Evolutionary conservation across 2,888 invertebrate genomes (phyloP).

Genomic region (Hypomecis atomaria): DNA sequence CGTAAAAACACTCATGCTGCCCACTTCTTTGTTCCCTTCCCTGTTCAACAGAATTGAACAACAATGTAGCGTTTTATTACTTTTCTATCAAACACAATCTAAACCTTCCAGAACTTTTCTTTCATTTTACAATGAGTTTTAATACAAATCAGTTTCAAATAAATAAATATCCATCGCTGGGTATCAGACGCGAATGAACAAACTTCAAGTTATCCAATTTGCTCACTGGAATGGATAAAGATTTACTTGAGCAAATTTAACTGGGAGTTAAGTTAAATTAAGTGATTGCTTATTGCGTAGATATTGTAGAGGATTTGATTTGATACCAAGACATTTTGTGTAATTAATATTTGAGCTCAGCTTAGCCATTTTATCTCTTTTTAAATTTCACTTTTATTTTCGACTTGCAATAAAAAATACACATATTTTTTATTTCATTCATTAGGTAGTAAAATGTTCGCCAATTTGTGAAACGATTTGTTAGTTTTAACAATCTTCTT

Average conservation of each 20-base stretch:
- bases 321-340: conserved; percentile 7
- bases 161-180: conserved; percentile 4
- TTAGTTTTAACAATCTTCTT: too few relatives aligned
- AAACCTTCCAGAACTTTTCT: background rate
- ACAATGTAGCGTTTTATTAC: too few relatives aligned
- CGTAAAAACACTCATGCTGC: too few relatives aligned
- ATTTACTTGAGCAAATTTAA: conserved; percentile 35
- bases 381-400: background rate
- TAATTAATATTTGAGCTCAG: background rate
- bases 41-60: too few relatives aligned
- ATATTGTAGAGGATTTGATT: conserved; percentile 19
- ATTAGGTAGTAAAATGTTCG: too few relatives aligned
- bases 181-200: conserved; percentile 27
- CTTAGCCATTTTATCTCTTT: background rate
- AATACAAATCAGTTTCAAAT: conserved; percentile 1
- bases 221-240: conserved; percentile 33
- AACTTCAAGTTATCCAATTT: conserved; percentile 35
- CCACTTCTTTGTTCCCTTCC: too few relatives aligned
- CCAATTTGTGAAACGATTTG: too few relatives aligned
- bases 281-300: conserved; percentile 33
- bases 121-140: background rate
- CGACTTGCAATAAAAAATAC: too few relatives aligned
- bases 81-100: too few relatives aligned
- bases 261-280: conserved; percentile 32
- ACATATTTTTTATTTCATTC: too few relatives aligned